Evolutionary conservation across 2,888 invertebrate species (phyloP).

Genomic region (Macaria notata): DNA sequence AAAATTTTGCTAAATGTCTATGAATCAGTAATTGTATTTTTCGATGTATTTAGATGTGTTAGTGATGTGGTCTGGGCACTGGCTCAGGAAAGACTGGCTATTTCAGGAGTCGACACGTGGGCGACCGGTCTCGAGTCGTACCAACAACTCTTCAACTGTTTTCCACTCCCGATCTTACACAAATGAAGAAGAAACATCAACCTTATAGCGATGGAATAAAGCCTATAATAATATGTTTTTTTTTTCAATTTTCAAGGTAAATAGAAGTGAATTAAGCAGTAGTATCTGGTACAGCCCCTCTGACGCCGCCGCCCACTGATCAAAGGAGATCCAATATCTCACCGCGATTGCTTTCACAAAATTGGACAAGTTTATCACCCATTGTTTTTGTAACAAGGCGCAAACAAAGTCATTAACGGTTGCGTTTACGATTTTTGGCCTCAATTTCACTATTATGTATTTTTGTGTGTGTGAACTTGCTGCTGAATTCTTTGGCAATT

Average conservation of each 20-base stretch:
- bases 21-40: constrained; percentile 35
- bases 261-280: too few relatives aligned
- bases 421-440: constrained; percentile 10
- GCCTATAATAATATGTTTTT: too few relatives aligned
- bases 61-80: constrained; percentile 54
- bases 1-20: too few relatives aligned
- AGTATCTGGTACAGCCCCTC: constrained; percentile 37
- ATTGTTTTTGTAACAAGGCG: constrained; percentile 10
- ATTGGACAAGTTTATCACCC: constrained; percentile 15
- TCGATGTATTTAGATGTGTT: constrained; percentile 30
- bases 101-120: constrained; percentile 77
- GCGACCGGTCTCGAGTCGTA: constrained; percentile 42
- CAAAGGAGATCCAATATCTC: constrained; percentile 74
- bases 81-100: constrained; percentile 73
- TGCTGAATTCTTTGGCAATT: too few relatives aligned
- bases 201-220: too few relatives aligned
- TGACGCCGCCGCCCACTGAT: constrained; percentile 64
- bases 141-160: neutral
- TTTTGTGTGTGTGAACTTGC: neutral
- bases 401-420: constrained; percentile 22
- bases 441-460: neutral
- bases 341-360: constrained; percentile 27
- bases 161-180: too few relatives aligned
- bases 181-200: too few relatives aligned
- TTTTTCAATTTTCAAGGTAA: too few relatives aligned